phyloP scores from a whole-genome alignment of 2,113 vertebrate genomes.

The Aramus guarauna region DNA sequence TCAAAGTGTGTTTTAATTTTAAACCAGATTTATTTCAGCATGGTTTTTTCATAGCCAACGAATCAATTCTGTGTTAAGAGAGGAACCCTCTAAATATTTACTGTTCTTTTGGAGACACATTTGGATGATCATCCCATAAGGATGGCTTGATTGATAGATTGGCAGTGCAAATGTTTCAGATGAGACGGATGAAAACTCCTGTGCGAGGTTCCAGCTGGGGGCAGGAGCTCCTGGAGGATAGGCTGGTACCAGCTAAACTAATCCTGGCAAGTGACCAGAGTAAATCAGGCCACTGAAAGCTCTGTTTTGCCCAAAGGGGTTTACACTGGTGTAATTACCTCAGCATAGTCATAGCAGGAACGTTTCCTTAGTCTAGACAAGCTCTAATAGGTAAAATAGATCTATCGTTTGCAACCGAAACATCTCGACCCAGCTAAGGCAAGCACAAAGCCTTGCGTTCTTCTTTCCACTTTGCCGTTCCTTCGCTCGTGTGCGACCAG shows the following conservation, averaged over 20 bases:
- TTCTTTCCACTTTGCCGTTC: neutral
- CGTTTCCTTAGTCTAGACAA: conserved; percentile 64
- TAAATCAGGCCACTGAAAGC: conserved; percentile 62
- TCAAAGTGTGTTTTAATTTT: neutral
- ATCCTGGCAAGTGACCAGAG: conserved; percentile 59
- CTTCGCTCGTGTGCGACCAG: rapidly evolving
- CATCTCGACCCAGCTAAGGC: neutral
- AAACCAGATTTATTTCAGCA: neutral
- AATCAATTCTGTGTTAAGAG: neutral
- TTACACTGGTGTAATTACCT: conserved; percentile 50
- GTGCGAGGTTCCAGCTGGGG: neutral
- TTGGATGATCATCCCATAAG: neutral
- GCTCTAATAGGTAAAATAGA: conserved; percentile 53
- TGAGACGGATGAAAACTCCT: neutral
- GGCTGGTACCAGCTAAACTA: conserved; percentile 55
- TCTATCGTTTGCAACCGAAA: conserved; percentile 42
- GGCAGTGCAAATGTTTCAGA: neutral
- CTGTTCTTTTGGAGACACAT: neutral
- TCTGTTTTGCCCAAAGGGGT: conserved; percentile 63
- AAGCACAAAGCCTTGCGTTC: rapidly evolving
- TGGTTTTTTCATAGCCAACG: neutral
- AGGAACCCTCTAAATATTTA: neutral
- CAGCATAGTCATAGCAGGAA: conserved; percentile 47
- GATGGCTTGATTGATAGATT: neutral
- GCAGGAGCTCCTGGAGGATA: conserved; percentile 17